Evolutionary conservation across 2,888 invertebrate species (phyloP).

Genomic region (Sinodicranocentrus sp.): DNA sequence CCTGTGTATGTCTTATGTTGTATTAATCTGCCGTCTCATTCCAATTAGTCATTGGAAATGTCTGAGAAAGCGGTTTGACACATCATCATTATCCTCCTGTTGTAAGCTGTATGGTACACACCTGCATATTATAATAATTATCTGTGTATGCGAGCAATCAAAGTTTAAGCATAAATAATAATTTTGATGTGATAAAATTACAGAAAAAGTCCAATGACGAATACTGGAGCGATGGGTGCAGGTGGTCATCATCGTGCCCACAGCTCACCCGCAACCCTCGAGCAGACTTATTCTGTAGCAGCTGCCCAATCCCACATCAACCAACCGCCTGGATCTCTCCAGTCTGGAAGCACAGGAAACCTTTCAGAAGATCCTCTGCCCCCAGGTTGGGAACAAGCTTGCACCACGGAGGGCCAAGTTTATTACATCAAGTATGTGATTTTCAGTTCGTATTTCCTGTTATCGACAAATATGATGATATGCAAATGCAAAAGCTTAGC

Average conservation of each 20-base stretch:
- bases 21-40: conserved; percentile 6
- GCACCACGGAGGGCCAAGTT: conserved; percentile 90
- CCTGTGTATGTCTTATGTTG: neutral
- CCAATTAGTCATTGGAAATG: conserved; percentile 33
- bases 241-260: conserved; percentile 91
- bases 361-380: conserved; percentile 91
- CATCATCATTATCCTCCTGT: neutral
- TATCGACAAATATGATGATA: too few relatives aligned
- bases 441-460: too few relatives aligned
- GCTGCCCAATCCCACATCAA: conserved; percentile 79
- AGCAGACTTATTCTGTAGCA: conserved; percentile 89
- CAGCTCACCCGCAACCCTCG: conserved; percentile 96
- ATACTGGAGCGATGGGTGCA: conserved; percentile 68
- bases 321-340: conserved; percentile 71
- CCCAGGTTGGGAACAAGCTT: conserved; percentile 93
- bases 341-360: conserved; percentile 76
- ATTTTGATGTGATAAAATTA: neutral
- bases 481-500: too few relatives aligned
- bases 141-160: too few relatives aligned
- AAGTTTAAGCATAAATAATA: too few relatives aligned
- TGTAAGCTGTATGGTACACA: too few relatives aligned
- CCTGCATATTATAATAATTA: too few relatives aligned
- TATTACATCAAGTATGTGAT: conserved; percentile 87
- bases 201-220: conserved; percentile 74
- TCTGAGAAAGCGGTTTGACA: conserved; percentile 12